Conservation (phyloP, 1,140 invertebrate genomes). For the Trichonephila inaurata region DNA sequence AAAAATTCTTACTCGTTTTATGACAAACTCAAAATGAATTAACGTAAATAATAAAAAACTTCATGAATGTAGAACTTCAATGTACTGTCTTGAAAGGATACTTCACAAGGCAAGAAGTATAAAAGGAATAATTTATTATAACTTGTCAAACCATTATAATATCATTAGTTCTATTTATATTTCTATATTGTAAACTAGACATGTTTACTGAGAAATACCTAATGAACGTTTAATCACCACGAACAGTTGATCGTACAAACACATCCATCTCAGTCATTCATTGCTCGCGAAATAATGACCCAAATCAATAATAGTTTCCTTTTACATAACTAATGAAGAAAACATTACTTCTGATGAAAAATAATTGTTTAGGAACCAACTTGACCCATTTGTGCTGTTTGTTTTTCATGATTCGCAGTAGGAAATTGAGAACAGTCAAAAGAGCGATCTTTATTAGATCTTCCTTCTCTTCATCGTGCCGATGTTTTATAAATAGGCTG, state of each 20-base stretch:
- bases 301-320: conserved; percentile 31
- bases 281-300: background rate
- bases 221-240: background rate
- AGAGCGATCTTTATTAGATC: background rate
- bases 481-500: background rate
- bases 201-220: background rate
- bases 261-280: background rate
- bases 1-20: too few species aligned
- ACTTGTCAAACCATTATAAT: too few species aligned
- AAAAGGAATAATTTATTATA: too few species aligned
- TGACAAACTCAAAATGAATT: too few species aligned
- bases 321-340: conserved; percentile 39
- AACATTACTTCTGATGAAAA: conserved; percentile 6
- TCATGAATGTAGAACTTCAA: too few species aligned
- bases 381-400: background rate
- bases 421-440: background rate
- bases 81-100: too few species aligned
- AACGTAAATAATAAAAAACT: too few species aligned
- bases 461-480: background rate
- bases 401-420: background rate
- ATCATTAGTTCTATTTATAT: too few species aligned
- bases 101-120: too few species aligned
- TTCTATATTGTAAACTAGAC: too few species aligned
- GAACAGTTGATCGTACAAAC: background rate
- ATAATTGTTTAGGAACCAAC: conserved; percentile 42